Evolutionary conservation across 2,797 vertebrate species (phyloP).

Genomic region (Oreochromis grahami): DNA sequence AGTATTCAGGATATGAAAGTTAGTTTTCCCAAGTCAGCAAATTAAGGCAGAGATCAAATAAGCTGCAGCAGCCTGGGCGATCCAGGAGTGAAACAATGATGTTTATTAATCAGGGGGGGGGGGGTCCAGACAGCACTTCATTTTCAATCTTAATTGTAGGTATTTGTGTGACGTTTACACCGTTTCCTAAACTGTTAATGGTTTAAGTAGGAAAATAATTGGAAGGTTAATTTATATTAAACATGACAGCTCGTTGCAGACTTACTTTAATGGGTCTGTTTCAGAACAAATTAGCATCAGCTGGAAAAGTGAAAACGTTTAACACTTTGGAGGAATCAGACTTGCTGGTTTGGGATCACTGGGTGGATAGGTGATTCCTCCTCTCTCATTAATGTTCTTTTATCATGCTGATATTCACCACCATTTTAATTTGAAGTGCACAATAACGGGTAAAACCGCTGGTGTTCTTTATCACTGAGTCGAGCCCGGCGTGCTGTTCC

Average conservation of each 20-base stretch:
- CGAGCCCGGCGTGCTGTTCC: constrained; percentile 23
- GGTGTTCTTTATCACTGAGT: constrained; percentile 34
- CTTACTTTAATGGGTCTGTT: background rate
- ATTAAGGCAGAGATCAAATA: background rate
- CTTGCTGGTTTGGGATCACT: background rate
- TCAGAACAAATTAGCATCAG: background rate
- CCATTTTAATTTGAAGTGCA: constrained; percentile 52
- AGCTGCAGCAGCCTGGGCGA: background rate
- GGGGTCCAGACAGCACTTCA: background rate
- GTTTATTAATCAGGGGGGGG: background rate
- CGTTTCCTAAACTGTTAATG: background rate
- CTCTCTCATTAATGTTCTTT: constrained; percentile 11
- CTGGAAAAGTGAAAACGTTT: background rate
- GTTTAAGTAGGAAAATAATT: background rate
- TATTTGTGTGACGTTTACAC: background rate
- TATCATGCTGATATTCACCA: constrained; percentile 26
- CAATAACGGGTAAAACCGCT: constrained; percentile 24
- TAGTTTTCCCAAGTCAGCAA: background rate
- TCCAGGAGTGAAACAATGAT: background rate
- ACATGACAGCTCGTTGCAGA: background rate
- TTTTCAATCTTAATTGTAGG: background rate
- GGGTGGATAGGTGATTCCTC: background rate
- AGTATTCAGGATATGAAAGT: background rate
- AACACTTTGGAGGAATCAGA: background rate
- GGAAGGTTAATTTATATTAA: background rate